These are phyloP conservation scores for Ylistrum balloti DNA, from an alignment of 1,140 invertebrate species.

Conservation along the genomic window DNA sequence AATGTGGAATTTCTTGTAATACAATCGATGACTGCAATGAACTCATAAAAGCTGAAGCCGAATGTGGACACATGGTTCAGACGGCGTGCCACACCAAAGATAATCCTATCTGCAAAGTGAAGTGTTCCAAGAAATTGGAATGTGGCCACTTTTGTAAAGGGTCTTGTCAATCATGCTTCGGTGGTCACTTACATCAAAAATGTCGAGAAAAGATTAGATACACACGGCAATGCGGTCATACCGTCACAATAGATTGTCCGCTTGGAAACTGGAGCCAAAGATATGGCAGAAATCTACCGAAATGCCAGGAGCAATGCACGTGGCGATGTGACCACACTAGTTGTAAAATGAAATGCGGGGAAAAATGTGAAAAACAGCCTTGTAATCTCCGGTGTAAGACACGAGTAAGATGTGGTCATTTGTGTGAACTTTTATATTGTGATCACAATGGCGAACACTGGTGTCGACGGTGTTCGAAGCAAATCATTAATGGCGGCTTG, in stretches of 20 bases:
- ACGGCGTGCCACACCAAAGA: constrained; percentile 42
- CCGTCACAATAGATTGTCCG: constrained; percentile 63
- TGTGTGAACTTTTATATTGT: constrained; percentile 85
- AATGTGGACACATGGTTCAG: constrained; percentile 46
- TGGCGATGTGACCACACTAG: constrained; percentile 84
- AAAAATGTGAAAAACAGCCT: constrained; percentile 84
- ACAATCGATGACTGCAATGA: constrained; percentile 25
- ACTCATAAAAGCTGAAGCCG: not conserved
- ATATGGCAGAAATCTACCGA: constrained; percentile 85
- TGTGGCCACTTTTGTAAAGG: constrained; percentile 66
- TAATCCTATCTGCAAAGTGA: constrained; percentile 35
- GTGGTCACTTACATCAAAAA: constrained; percentile 85
- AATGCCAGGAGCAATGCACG: constrained; percentile 83
- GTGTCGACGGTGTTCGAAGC: constrained; percentile 65
- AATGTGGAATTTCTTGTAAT: constrained; percentile 78
- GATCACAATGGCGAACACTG: constrained; percentile 85
- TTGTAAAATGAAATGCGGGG: constrained; percentile 85
- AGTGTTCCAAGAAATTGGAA: constrained; percentile 37
- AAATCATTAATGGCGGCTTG: constrained; percentile 60
- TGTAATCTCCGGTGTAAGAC: constrained; percentile 81
- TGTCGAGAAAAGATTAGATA: constrained; percentile 73
- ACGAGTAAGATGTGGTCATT: constrained; percentile 86
- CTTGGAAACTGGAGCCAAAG: constrained; percentile 76
- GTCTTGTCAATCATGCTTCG: constrained; percentile 81
- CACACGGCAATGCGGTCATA: constrained; percentile 76